Evolutionary conservation across 2,888 invertebrate genomes (phyloP).

Genomic region (Melanotus villosus): DNA sequence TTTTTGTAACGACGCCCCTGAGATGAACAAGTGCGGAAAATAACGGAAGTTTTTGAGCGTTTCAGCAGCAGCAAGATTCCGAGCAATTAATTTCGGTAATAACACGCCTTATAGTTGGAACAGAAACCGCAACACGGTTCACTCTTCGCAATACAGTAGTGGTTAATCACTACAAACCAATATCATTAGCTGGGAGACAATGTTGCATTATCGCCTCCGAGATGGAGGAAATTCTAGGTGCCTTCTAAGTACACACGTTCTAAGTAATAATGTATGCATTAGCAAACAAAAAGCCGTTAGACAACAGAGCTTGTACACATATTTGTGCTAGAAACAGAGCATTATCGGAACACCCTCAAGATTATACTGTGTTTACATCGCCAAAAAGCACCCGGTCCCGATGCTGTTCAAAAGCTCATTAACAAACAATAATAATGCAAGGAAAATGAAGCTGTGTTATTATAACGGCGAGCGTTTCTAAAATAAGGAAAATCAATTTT

Average conservation of each 20-base stretch:
- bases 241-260: slow-evolving; percentile 23
- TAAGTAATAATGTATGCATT: slow-evolving; percentile 26
- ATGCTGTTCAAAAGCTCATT: slow-evolving; percentile 30
- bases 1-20: too few species aligned
- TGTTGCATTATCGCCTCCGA: not conserved
- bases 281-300: slow-evolving; percentile 36
- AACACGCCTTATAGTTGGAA: not conserved
- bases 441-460: slow-evolving; percentile 9
- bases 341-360: slow-evolving; percentile 32
- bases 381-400: slow-evolving; percentile 21
- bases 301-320: slow-evolving; percentile 33
- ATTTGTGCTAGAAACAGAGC: slow-evolving; percentile 23
- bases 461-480: not conserved
- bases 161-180: slow-evolving; percentile 27
- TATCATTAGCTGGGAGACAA: slow-evolving; percentile 20
- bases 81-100: slow-evolving; percentile 22
- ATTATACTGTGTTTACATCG: slow-evolving; percentile 34
- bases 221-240: slow-evolving; percentile 12
- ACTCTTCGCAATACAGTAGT: not conserved
- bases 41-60: too few species aligned
- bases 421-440: slow-evolving; percentile 29
- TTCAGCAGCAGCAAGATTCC: too few species aligned
- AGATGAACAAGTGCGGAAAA: too few species aligned
- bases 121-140: not conserved
- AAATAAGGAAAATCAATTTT: not conserved